Evolutionary conservation across 1,140 invertebrate species (phyloP).

Genomic region (Pararge aegeria): DNA sequence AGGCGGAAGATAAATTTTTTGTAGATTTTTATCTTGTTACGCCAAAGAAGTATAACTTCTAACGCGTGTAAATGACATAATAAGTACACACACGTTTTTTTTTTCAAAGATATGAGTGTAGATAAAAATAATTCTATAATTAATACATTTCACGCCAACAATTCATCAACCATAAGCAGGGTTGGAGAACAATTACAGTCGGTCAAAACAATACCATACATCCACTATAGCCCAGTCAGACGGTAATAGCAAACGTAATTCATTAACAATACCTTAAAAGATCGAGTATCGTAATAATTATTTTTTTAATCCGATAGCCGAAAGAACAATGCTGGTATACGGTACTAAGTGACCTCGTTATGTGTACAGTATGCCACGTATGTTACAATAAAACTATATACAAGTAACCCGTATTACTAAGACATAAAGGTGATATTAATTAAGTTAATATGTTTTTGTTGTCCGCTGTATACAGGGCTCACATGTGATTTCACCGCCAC

Average conservation of each 20-base stretch:
- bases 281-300: constrained; percentile 33
- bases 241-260: constrained; percentile 2
- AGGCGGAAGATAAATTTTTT: no score
- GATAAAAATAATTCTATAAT: no score
- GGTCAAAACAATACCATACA: neutral
- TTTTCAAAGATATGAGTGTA: no score
- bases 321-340: constrained; percentile 39
- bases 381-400: neutral
- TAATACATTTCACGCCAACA: neutral
- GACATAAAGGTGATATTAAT: neutral
- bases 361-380: constrained; percentile 10
- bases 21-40: no score
- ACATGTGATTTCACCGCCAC: constrained; percentile 47
- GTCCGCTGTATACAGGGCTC: constrained; percentile 14
- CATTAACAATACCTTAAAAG: constrained; percentile 19
- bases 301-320: constrained; percentile 39
- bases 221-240: neutral
- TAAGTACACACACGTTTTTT: no score
- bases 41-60: no score
- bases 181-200: neutral
- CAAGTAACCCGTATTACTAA: constrained; percentile 1
- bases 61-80: no score
- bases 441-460: neutral
- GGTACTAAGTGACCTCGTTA: constrained; percentile 35
- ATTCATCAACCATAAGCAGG: neutral